Conservation (phyloP, 2,888 invertebrate species). For the Entomobrya multifasciata region DNA sequence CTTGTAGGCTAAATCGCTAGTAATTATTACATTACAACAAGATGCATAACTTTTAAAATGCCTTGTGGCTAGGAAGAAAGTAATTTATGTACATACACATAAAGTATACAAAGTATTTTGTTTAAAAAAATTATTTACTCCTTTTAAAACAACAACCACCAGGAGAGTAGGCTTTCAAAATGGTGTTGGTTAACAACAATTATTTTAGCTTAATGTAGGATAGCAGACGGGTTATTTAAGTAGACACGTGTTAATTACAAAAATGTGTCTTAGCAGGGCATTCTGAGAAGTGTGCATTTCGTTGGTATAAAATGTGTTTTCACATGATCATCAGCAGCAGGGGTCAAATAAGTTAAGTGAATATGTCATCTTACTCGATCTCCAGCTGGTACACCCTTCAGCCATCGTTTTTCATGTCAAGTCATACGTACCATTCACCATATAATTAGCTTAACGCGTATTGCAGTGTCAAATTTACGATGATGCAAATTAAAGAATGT, state of each 20-base stretch:
- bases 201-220: neutral
- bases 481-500: too few relatives aligned
- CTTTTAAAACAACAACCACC: neutral
- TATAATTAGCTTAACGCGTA: too few relatives aligned
- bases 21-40: constrained; percentile 24
- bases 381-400: constrained; percentile 22
- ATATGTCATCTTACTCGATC: constrained; percentile 17
- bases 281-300: neutral
- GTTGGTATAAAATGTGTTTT: neutral
- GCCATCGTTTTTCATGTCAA: constrained; percentile 36
- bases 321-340: constrained; percentile 31
- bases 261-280: too few relatives aligned
- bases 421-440: neutral
- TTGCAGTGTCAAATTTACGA: too few relatives aligned
- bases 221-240: neutral
- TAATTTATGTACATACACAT: too few relatives aligned
- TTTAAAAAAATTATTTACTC: neutral
- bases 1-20: constrained; percentile 9
- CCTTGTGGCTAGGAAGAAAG: neutral
- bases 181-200: neutral
- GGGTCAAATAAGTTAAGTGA: constrained; percentile 51
- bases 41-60: neutral
- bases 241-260: constrained; percentile 56
- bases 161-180: neutral
- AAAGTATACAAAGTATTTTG: too few relatives aligned